Base-by-base conservation (phyloP, 1,140 invertebrate genomes). In the Oryctes rhinoceros region DNA sequence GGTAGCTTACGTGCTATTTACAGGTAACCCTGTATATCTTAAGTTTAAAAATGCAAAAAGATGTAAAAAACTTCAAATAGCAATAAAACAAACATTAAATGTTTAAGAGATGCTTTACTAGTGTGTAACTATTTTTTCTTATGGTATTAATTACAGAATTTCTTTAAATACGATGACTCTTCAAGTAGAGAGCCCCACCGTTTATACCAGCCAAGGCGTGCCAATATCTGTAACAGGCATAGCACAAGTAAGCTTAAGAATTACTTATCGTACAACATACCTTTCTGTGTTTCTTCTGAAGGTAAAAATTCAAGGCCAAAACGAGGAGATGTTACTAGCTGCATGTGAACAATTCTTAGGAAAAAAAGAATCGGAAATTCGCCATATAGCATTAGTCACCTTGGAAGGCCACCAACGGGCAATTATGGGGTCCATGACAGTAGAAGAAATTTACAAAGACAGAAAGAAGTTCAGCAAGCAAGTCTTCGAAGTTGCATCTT, bases 361-460 rank as follows among this genome's bases (percentile, higher is more conserved):
- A 30, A 99, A 99, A 90, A 89, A 91, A 0, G 96, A 98, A 87
- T 85, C 91, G 7, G 96, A 98, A 88, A 98, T 99, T 81, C 95
- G 95, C 84, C 93, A 96, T 84, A 97, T 99, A 87, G 97, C 97
- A 35, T 90, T 98, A 74, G 97, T 98, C 53, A 99, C 98, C 65
- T 89, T 99, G 24, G 98, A 99, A 89, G 98, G 98, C 82, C 98
- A 99, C 88, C 98, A 99, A 89, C 90, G 98, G 83, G 97, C 97
- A 80, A 99, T 99, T 80, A 99, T 99, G 97, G 98, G 98, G 9
- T 97, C 96, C 81, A 99, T 99, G 97, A 98, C 97, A 48, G 97
- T 99, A 11, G 97, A 99, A 91, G 98, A 99, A 90, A 99, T 99
- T 86, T 99, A 99, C 89, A 99, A 99, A 88, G 98, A 99, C 87